Evolutionary conservation across 2,797 vertebrate genomes (phyloP).

Genomic region (Tapirus indicus): DNA sequence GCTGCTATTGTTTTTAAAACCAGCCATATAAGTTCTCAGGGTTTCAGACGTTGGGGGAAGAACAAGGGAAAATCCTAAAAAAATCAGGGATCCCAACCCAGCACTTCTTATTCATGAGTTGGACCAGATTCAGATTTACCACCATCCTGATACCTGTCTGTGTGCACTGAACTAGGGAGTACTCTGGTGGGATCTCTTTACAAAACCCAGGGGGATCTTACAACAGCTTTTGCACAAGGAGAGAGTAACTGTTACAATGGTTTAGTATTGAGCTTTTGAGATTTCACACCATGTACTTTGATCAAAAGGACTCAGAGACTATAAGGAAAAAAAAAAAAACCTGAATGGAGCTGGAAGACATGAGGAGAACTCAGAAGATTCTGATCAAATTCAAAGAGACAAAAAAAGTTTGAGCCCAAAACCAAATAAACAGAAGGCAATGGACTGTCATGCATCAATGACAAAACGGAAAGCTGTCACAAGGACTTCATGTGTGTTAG

Average conservation of each 20-base stretch:
- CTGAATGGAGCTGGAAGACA: neutral
- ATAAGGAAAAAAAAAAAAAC: neutral
- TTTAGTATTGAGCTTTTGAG: conserved; percentile 5
- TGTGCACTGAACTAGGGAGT: neutral
- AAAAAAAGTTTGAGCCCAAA: neutral
- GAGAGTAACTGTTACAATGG: neutral
- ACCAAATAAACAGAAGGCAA: neutral
- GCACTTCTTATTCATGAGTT: neutral
- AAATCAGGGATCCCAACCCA: neutral
- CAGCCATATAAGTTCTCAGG: neutral
- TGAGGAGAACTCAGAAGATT: neutral
- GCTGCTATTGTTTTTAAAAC: too few species aligned
- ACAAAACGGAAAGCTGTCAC: neutral
- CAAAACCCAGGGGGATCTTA: conserved; percentile 27
- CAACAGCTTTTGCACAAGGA: neutral
- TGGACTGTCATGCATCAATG: neutral
- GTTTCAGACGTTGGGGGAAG: neutral
- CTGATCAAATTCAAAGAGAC: conserved; percentile 21
- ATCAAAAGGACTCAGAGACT: neutral
- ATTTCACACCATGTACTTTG: neutral
- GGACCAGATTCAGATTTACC: neutral
- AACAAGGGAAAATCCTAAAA: conserved; percentile 37
- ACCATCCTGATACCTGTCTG: neutral
- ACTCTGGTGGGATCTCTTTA: neutral
- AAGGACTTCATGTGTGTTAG: neutral